Conservation (phyloP, 1,140 invertebrate species). For the Pararge aegeria region DNA sequence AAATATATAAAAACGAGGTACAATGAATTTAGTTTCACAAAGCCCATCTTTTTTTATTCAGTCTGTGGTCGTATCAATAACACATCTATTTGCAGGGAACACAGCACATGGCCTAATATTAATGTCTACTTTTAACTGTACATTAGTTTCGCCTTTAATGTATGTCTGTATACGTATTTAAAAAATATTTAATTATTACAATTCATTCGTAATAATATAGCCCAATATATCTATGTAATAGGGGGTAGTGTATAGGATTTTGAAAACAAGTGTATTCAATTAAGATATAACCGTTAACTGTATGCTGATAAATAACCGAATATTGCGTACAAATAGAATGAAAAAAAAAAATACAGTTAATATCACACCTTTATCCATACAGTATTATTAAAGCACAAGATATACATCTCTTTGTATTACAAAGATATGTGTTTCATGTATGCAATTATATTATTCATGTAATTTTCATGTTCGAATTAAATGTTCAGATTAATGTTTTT, state of each 20-base stretch:
- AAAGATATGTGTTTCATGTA: not conserved
- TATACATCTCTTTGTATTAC: conserved; percentile 8
- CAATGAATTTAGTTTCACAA: too few species aligned
- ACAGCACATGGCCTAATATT: not conserved
- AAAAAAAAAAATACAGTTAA: conserved; percentile 4
- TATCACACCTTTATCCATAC: conserved; percentile 16
- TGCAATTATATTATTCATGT: not conserved
- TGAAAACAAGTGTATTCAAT: conserved; percentile 50
- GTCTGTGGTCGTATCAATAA: not conserved
- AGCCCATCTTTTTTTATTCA: not conserved
- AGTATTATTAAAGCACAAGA: conserved; percentile 45
- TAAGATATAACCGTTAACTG: conserved; percentile 58
- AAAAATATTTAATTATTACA: conserved; percentile 69
- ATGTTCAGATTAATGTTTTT: conserved; percentile 7
- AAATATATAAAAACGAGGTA: too few species aligned
- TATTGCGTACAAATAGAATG: conserved; percentile 22
- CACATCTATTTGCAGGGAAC: not conserved
- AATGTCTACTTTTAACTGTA: conserved; percentile 45
- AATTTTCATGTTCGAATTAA: not conserved
- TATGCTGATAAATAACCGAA: conserved; percentile 38
- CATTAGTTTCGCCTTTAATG: conserved; percentile 62
- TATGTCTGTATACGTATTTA: conserved; percentile 27
- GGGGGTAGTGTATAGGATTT: conserved; percentile 68
- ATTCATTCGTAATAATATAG: conserved; percentile 63
- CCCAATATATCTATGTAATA: conserved; percentile 52